phyloP scores from a whole-genome alignment of 1,140 invertebrate species.

The Eulimnadia texana region DNA sequence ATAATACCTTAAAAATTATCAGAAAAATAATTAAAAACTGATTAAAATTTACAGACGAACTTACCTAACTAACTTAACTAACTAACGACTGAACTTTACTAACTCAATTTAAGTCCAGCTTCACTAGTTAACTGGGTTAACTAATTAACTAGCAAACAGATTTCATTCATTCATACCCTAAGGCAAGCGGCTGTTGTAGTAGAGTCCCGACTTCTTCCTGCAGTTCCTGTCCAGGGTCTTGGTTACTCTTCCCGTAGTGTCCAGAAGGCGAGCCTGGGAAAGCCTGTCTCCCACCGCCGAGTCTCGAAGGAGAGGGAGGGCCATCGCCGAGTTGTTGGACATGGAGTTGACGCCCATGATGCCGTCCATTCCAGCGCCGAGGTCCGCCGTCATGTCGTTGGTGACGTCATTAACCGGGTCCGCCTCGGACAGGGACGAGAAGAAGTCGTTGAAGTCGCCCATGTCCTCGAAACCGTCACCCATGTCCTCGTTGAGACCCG shows the following conservation, averaged over 20 bases:
- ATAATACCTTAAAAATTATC: neutral
- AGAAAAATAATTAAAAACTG: no score
- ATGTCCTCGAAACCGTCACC: constrained; percentile 42
- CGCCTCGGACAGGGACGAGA: constrained; percentile 9
- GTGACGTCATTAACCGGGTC: constrained; percentile 11
- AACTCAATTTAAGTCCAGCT: no score
- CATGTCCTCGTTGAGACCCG: constrained; percentile 41
- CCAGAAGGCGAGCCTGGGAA: neutral
- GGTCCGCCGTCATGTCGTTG: constrained; percentile 6
- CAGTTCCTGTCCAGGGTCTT: constrained; percentile 25
- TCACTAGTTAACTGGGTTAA: no score
- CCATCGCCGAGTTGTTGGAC: neutral
- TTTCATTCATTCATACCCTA: constrained; percentile 77
- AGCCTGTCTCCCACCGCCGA: neutral
- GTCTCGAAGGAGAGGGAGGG: neutral
- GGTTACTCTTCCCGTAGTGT: neutral
- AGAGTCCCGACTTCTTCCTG: constrained; percentile 67
- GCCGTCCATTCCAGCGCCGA: neutral
- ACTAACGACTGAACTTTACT: no score
- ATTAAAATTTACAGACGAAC: no score
- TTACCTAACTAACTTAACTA: no score
- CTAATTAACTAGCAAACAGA: no score
- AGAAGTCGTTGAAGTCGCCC: constrained; percentile 18
- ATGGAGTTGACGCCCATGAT: neutral
- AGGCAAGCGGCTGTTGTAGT: constrained; percentile 90